phyloP scores from a whole-genome alignment of 37 sponge, comb jelly and placozoan species.

The Petrosia ficiformis region DNA sequence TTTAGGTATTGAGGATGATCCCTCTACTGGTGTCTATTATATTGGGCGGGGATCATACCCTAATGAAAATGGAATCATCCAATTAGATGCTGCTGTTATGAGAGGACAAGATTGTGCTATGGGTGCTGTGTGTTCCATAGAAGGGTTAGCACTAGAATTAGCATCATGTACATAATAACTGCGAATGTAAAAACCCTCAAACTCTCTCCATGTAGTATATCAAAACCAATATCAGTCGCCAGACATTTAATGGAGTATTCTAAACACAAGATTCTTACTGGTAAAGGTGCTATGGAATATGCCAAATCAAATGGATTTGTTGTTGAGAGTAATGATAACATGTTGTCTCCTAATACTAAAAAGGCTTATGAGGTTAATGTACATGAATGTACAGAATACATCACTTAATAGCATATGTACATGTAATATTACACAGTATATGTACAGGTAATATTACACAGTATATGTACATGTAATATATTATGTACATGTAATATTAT shows the following conservation, averaged over 20 bases:
- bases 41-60: constrained; percentile 76
- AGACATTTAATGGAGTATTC: constrained; percentile 54
- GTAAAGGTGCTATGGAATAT: constrained; percentile 64
- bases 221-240: constrained; percentile 77
- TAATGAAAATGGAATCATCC: constrained; percentile 63
- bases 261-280: constrained; percentile 57
- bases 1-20: constrained; percentile 71
- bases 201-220: too few relatives aligned
- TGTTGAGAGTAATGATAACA: constrained; percentile 40
- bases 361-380: constrained; percentile 28
- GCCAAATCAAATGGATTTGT: constrained; percentile 57
- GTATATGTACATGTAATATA: too few relatives aligned
- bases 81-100: constrained; percentile 82
- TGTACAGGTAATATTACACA: too few relatives aligned
- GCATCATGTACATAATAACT: too few relatives aligned
- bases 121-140: constrained; percentile 75
- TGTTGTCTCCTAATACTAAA: constrained; percentile 40
- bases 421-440: too few relatives aligned
- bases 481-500: too few relatives aligned
- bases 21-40: constrained; percentile 52
- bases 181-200: too few relatives aligned
- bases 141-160: constrained; percentile 55
- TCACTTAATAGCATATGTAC: too few relatives aligned
- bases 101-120: constrained; percentile 56
- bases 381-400: too few relatives aligned